Conservation (phyloP, 2,113 vertebrate genomes). For the Etia nguti region DNA sequence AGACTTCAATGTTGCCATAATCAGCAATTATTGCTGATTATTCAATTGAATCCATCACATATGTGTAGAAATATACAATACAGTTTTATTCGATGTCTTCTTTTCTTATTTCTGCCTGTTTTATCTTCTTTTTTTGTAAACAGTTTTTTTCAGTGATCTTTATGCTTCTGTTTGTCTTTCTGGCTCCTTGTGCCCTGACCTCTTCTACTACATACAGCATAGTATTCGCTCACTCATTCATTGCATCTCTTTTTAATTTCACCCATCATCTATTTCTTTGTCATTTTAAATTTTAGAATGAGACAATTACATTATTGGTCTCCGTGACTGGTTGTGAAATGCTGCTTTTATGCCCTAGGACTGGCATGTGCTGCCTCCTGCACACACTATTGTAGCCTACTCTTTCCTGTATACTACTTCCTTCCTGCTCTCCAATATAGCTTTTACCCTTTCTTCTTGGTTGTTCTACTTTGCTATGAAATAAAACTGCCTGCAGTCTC, state of each 20-base stretch:
- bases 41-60: background rate
- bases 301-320: background rate
- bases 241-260: background rate
- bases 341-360: background rate
- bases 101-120: rapidly evolving
- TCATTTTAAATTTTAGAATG: background rate
- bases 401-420: background rate
- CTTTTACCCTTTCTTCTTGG: background rate
- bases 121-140: background rate
- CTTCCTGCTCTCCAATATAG: background rate
- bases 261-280: background rate
- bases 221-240: background rate
- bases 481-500: background rate
- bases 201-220: background rate
- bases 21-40: background rate
- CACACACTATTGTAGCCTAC: background rate
- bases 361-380: background rate
- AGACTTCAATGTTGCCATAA: background rate
- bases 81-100: rapidly evolving
- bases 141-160: background rate
- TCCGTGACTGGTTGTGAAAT: background rate
- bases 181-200: background rate
- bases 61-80: background rate
- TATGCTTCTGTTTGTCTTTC: background rate
- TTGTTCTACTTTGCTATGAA: background rate